Base-by-base conservation (phyloP, 2,797 vertebrate species). In the Florisuga fusca region DNA sequence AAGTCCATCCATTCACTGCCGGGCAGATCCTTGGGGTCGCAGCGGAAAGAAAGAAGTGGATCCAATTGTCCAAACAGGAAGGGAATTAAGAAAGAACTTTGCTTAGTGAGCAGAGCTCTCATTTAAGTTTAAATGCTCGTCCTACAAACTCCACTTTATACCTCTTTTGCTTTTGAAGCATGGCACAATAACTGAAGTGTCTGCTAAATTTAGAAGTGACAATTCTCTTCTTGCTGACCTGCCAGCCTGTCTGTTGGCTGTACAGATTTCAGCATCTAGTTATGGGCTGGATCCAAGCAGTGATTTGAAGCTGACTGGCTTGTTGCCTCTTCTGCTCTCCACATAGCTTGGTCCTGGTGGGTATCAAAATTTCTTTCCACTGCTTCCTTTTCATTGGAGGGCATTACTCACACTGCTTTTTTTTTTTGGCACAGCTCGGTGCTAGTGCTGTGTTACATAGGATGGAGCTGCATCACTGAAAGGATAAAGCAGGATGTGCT, bases 51-150 rank as follows among this genome's bases (percentile, higher is more conserved):
- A 54, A 75, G 55, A 77, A 79, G 84, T 77, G 80, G 72, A 78
- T 94, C 67, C 58, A 59, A 89, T 73, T 90, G 84, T 91, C 74
- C 86, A 94, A 95, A 87, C 92, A 94, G 94, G 93, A 97, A 96
- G 59, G 82, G 77, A 73, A 73, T 93, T 84, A 58, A 90, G 92
- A 95, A 95, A 94, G 87, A 83, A 61, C 62, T 83, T 78, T 73
- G n/a, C 93, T 80, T 19, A 84, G 55, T 43, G 76, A 93, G 91
- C 2, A 0, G 69, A 81, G 89, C 79, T 92, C 87, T 80, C 73
- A 38, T 88, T 71, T 74, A 55, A 33, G 67, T 84, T 87, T 48
- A 90, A 96, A 81, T 68, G 25, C 29, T 58, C 7, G 7, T 72
- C 82, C 84, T 84, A 18, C 45, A 89, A 89, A 68, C 73, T 85